Base-by-base conservation (phyloP, 2,113 vertebrate genomes). In the Malurus elegans region DNA sequence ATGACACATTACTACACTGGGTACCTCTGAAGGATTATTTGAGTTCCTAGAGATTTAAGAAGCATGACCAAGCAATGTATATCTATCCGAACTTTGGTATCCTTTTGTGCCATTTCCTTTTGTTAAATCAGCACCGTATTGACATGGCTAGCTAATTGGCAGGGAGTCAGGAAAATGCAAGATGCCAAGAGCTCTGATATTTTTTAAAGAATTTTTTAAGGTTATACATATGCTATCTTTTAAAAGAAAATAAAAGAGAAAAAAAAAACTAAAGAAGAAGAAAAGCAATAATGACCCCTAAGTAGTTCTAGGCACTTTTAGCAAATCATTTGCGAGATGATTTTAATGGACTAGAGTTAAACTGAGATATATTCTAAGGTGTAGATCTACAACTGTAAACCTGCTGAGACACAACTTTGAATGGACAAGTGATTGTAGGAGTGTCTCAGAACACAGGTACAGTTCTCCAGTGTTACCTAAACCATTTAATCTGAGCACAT, bases 271-370 rank as follows among this genome's bases (percentile, higher is more conserved):
- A 65, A 76, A 38, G 45, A 74, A 16, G 23, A 57, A 85, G 66
- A 95, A 96, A 98, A 98, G 98, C 98, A 98, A 98, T 98, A 98
- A 98, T 98, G 93, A 98, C 95, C 97, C 97, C 97, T 96, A 97
- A 93, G 97, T 98, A 97, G 95, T 97, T 97, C 95, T 97, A 98
- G 98, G 98, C 98, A 98, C 98, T 98, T 98, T 98, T 98, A 97
- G 97, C 94, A 96, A 97, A 97, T 96, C 88, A 93, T 98, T 98
- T 98, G 97, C 97, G 95, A 97, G 96, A 88, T 96, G 88, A 95
- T 97, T 98, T 98, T 97, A 97, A 96, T 97, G 97, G 96, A 95
- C 74, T 96, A 97, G 94, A 97, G 90, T 96, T 95, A 97, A 97
- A 93, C 74, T 79, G 91, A 90, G 72, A 92, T 92, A 75, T 85